Base-by-base conservation (phyloP, 2,888 invertebrate genomes). In the Agrotis ipsilon region DNA sequence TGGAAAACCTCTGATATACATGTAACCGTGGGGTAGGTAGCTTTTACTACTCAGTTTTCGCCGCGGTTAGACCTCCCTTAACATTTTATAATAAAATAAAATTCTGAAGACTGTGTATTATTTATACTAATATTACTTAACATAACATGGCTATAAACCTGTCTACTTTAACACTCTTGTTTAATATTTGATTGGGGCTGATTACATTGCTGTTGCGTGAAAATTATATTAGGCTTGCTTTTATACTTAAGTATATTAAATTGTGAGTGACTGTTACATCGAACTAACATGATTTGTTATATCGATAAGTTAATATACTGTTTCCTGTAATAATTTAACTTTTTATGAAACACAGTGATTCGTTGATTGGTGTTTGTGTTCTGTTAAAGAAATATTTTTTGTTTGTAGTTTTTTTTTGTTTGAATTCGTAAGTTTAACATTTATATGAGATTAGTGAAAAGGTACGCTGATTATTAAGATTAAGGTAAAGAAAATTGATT, bases 201-300 rank as follows among this genome's bases (percentile, higher is more conserved):
- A 86, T 86, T 84, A 68, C 62, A 68, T 24, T 67, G 49, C 52
- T 75, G 69, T 75, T 51, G 72, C 84, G 85, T 84, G 80, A 70
- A 75, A 86, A 84, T 84, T 86, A 68, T 84, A 81, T 84, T 84
- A 77, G 86, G 32, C 68, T 68, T 66, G 84, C 70, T 70, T 74
- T 27, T 54, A 43, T 78, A 68, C 52, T 14, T 62, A 39, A 39
- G 11, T 39, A 59, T 79, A 79, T 78, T 82, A 78, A 79, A 79
- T 82, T 68, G 49, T 82, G 80, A 78, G 63, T 67, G 68, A 59
- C 83, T 79, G 74, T 67, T 62, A 74, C 68, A 80, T 48, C 43
- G 48, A 74, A 80, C 75, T 64, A 78, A 79, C 80, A 68, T 73
- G 83, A 79, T 82, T 82, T 82, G 54, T 65, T 72, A 48, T 62